Base-by-base conservation (phyloP, 2,797 vertebrate species). In the Eupleurogrammus muticus region DNA sequence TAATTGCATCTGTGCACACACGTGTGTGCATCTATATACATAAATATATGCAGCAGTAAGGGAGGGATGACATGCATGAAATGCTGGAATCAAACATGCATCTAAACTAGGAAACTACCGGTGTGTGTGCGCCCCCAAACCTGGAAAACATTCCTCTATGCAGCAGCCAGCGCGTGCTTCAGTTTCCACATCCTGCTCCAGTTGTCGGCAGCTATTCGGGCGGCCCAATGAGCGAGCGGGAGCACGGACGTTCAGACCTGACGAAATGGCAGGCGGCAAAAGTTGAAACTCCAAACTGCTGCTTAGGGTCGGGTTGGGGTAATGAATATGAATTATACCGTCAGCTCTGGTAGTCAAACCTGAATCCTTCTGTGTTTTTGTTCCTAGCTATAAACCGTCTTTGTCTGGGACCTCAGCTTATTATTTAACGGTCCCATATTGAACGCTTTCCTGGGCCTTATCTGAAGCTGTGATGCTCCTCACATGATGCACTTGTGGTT, bases 191-290 rank as follows among this genome's bases (percentile, higher is more conserved):
- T 53, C 8, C 54, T 24, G 52, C 40, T 42, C 20, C 7, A 34
- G 47, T 74, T 40, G 47, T 53, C 40, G 49, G n/a, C 17, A 36
- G 17, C 20, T 57, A 2, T 3, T 54, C 19, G 24, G 49, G 21
- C 32, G 23, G 50, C 44, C n/a, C 3, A 46, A 9, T 23, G 20
- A 58, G 16, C 28, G 40, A 34, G n/a, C 8, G 16, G 3, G n/a
- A 63, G 44, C 17, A 2, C 0, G 74, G 47, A 0, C 5, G 35
- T 14, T 38, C 20, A 21, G 50, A 66, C 23, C 19, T n/a, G 36
- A 38, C 63, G 32, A 47, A 23, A 49, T 13, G 44, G 21, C 32
- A 38, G n/a, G 40, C 9, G 20, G 24, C 56, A 70, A 48, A 35
- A 4, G 13, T 9, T 59, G 11, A 24, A 54, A 47, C 28, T 42